Evolutionary conservation across 2,113 vertebrate species (phyloP), one percentile per base, ranked within the genome.

Genomic region (Campylorhamphus procurvoides): DNA sequence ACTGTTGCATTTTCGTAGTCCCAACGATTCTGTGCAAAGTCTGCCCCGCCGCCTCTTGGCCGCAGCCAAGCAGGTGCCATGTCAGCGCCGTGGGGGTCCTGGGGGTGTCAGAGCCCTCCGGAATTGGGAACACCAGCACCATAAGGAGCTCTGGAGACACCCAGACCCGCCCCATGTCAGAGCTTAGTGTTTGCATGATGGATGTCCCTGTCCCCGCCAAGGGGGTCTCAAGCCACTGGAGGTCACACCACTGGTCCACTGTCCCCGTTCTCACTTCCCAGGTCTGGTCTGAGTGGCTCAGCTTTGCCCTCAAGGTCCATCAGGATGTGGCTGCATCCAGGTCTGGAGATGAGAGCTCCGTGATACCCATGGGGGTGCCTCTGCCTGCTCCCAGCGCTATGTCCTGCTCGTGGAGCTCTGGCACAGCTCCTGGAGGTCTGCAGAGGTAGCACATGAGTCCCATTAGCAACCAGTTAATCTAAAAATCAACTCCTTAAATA

Each of bases 381-480:
- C 33, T 18, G 3, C 28, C 42, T 9, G 24, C 47, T 81, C 29
- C 50, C 7, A 2, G 59, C 46, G 2, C 69, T 94, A 93, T 29
- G 0, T 52, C 6, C 39, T 4, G 9, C 73, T 53, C 0, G 3
- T 0, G 2, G 95, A 92, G 73, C 58, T 93, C 77, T 3, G 62
- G 75, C 96, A 97, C 77, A 96, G 91, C 23, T 94, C 93, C 78
- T 72, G 89, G 22, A 97, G 95, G 63, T 97, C 96, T 97, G 91
- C 5, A 4, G 81, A 52, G 22, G 67, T 44, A 83, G 14, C 6
- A 9, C 5, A 72, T 5, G 2, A 94, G 44, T 27, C 33, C 18
- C 4, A 0, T 93, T 71, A 93, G 39, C 60, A 46, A 85, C 29
- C 22, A 33, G 28, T 15, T 49, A 3, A 31, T 35, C 14, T 52